Evolutionary conservation across 92 coral and sea anemone genomes (phyloP).

Genomic region (Palythoa heliodiscus): DNA sequence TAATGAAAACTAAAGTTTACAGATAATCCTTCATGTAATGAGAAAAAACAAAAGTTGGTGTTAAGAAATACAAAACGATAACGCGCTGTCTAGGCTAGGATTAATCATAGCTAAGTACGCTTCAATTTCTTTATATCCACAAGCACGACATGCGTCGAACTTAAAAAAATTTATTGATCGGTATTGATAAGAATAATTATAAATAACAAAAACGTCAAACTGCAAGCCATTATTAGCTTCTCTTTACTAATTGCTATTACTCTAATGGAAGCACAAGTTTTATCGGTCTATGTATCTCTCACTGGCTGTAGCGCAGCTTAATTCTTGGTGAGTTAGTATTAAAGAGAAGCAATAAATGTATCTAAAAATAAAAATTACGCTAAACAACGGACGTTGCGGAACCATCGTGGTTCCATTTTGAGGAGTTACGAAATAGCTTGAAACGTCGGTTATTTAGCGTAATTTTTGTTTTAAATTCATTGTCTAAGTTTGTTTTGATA

Average conservation of each 20-base stretch:
- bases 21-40: slow-evolving; percentile 43
- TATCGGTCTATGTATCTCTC: slow-evolving; percentile 53
- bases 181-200: slow-evolving; percentile 28
- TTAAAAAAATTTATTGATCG: slow-evolving; percentile 39
- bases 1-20: slow-evolving; percentile 51
- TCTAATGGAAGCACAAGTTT: slow-evolving; percentile 18
- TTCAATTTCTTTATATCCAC: slow-evolving; percentile 36
- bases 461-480: too few species aligned
- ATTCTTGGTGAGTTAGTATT: too few species aligned
- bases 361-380: too few species aligned
- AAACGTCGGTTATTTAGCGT: too few species aligned
- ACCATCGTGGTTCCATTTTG: too few species aligned
- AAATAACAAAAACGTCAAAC: slow-evolving; percentile 34
- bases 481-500: too few species aligned
- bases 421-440: too few species aligned
- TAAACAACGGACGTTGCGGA: too few species aligned
- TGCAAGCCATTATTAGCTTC: slow-evolving; percentile 18
- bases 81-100: slow-evolving; percentile 41
- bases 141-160: background rate
- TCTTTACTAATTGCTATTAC: slow-evolving; percentile 1
- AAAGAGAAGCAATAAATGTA: too few species aligned
- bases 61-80: slow-evolving; percentile 41
- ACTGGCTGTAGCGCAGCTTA: slow-evolving; percentile 34
- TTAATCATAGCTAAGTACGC: slow-evolving; percentile 24
- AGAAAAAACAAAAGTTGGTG: slow-evolving; percentile 47